Evolutionary conservation across 2,888 invertebrate species (phyloP).

Genomic region (Erannis defoliaria): DNA sequence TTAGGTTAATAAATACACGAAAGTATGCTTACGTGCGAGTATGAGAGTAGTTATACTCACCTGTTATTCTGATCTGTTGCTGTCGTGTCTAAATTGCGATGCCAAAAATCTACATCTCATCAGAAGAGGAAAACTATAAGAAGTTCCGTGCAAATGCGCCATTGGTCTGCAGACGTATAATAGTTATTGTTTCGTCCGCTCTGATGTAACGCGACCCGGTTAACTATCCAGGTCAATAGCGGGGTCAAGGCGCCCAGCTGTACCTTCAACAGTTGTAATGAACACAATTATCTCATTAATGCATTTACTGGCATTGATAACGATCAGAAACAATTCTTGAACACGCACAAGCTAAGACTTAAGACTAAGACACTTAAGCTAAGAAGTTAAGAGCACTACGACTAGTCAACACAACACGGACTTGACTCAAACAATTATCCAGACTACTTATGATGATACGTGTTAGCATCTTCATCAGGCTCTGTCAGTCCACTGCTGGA

Average conservation of each 20-base stretch:
- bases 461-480: neutral
- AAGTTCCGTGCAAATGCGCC: slow-evolving; percentile 1
- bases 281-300: slow-evolving; percentile 38
- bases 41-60: no score
- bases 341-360: neutral
- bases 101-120: neutral
- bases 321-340: neutral
- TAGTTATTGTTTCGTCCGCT: slow-evolving; percentile 19
- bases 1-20: neutral
- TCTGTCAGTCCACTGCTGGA: neutral
- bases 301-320: neutral
- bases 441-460: neutral
- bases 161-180: slow-evolving; percentile 3
- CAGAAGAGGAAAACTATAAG: slow-evolving; percentile 3
- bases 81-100: no score
- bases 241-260: slow-evolving; percentile 64
- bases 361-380: no score
- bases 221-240: slow-evolving; percentile 63
- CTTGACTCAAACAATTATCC: neutral
- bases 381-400: no score
- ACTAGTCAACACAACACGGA: neutral
- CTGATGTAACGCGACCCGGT: slow-evolving; percentile 62
- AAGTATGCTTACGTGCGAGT: no score
- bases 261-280: slow-evolving; percentile 39
- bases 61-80: no score